Base-by-base conservation (phyloP, 37 sponge, comb jelly and placozoan species). In the Axinella damicornis region DNA sequence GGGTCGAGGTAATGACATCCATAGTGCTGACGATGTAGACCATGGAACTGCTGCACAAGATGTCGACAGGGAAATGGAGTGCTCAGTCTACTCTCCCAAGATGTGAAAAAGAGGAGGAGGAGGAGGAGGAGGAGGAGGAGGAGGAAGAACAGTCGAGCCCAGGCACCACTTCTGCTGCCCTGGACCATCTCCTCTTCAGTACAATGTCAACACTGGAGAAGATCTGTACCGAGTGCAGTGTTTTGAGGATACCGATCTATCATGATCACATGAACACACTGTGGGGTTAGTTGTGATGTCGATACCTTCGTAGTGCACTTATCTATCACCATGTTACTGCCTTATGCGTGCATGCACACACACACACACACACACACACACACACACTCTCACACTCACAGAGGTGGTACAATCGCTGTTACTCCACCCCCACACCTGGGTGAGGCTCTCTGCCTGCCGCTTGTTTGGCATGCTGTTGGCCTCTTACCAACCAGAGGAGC, bases 351-450 rank as follows among this genome's bases (percentile, higher is more conserved):
- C 4, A 46, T 46, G 46, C 46, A 46, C 9, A 46, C 46, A 46
- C 46, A 46, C 9, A 46, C 46, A 46, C 46, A 61, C 63, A 61
- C 11, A 5, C 25, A 11, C n/a, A 25, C n/a, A 27, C 25, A 41
- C 38, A 31, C 30, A 69, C 71, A 37, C 22, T 36, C n/a, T 56
- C 57, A 1, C 59, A 46, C 9, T 46, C 63, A 20, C 62, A 88
- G 92, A 82, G 19, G 16, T 33, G 61, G 79, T 84, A 5, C 66
- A 82, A 35, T 11, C 2, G 13, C 80, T 86, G 16, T 39, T 95
- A 65, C 81, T 84, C 55, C 88, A 95, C 77, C 88, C 96, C 28
- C 96, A 95, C 53, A 53, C 81, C 5, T 95, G 96, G 96, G 91
- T 95, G n/a, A 75, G 83, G 33, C 78, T 93, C 17, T 34, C 72